Conservation (phyloP, 1,140 invertebrate genomes). For the Oncopeltus fasciatus region DNA sequence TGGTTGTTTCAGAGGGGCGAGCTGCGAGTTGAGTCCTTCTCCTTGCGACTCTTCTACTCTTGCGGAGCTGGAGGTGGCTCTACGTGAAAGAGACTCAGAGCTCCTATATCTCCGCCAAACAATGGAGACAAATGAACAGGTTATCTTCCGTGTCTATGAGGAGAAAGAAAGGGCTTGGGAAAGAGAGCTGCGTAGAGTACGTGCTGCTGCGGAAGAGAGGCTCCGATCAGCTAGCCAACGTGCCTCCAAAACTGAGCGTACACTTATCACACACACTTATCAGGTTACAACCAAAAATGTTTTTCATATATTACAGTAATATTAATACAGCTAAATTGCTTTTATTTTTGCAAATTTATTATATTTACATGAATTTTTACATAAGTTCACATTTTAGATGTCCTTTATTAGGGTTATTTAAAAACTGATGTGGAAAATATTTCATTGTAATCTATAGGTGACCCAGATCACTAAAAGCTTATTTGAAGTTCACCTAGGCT, state of each 20-base stretch:
- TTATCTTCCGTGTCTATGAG: constrained; percentile 40
- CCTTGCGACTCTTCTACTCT: constrained; percentile 30
- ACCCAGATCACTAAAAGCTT: too few relatives aligned
- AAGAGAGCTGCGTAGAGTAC: constrained; percentile 39
- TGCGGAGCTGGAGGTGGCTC: constrained; percentile 57
- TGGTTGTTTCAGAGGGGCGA: constrained; percentile 16
- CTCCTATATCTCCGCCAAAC: constrained; percentile 54
- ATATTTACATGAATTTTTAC: too few relatives aligned
- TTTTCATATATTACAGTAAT: too few relatives aligned
- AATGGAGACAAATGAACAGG: constrained; percentile 65
- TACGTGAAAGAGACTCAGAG: constrained; percentile 57
- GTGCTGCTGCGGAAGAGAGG: constrained; percentile 50
- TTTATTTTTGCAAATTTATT: too few relatives aligned
- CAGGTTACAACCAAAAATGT: constrained; percentile 29
- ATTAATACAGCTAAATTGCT: too few relatives aligned
- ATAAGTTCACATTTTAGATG: too few relatives aligned
- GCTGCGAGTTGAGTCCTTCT: constrained; percentile 13
- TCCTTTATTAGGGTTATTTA: too few relatives aligned
- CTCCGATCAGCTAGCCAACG: constrained; percentile 50
- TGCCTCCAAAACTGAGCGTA: constrained; percentile 49
- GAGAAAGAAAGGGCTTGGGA: constrained; percentile 48
- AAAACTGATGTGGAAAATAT: too few relatives aligned
- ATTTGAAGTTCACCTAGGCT: too few relatives aligned
- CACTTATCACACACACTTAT: constrained; percentile 56
- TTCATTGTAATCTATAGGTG: too few relatives aligned